phyloP scores from a whole-genome alignment of 1,140 invertebrate genomes.

The Pseudomyrmex sp. region DNA sequence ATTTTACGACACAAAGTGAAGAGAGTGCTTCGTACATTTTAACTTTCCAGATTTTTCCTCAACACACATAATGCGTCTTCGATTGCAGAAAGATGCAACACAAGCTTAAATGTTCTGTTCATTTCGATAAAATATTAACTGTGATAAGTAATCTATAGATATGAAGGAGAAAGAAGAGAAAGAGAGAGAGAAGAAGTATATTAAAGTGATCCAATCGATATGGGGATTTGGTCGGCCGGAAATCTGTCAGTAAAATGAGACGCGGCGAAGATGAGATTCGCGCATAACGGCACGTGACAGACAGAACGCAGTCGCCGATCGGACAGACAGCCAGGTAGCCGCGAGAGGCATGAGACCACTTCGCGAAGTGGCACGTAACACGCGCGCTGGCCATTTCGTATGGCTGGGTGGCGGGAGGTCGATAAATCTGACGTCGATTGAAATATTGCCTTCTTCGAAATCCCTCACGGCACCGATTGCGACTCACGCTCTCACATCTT shows the following conservation, averaged over 20 bases:
- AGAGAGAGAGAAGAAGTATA: too few relatives aligned
- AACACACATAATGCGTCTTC: not conserved
- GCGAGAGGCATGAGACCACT: conserved; percentile 55
- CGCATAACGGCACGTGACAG: conserved; percentile 33
- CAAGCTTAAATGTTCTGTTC: not conserved
- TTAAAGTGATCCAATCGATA: not conserved
- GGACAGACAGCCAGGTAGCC: conserved; percentile 38
- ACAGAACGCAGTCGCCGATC: conserved; percentile 29
- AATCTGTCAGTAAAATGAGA: conserved; percentile 26
- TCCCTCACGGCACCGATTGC: conserved; percentile 70
- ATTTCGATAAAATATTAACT: too few relatives aligned
- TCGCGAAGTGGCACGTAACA: conserved; percentile 70
- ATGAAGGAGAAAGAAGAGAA: too few relatives aligned
- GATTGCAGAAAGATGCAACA: not conserved
- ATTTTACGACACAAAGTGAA: conserved; percentile 28
- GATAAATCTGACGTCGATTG: conserved; percentile 75
- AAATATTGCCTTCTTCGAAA: conserved; percentile 75
- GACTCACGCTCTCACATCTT: conserved; percentile 29
- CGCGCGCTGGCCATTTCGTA: conserved; percentile 70
- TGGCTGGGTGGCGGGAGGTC: conserved; percentile 59
- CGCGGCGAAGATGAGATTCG: conserved; percentile 35
- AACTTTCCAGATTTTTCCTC: conserved; percentile 20
- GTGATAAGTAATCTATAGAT: too few relatives aligned
- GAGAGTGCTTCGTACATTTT: not conserved
- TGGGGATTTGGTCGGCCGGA: not conserved